Evolutionary conservation across 2,797 vertebrate species (phyloP).

Genomic region (Leptoclinus maculatus): DNA sequence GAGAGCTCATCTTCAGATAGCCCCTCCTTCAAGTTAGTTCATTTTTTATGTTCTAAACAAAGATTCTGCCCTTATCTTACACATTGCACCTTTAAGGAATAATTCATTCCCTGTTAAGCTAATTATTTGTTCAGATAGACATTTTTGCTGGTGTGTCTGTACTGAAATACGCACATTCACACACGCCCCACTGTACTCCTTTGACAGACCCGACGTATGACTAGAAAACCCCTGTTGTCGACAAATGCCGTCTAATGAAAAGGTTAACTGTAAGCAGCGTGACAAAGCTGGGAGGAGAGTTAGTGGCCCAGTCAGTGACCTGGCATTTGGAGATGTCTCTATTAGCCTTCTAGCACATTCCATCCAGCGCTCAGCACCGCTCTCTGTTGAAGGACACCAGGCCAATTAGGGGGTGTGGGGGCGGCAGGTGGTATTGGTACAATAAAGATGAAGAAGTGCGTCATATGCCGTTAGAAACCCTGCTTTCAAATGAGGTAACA

Average conservation of each 20-base stretch:
- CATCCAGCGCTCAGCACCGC: conserved; percentile 46
- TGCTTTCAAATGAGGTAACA: conserved; percentile 60
- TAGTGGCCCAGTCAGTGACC: conserved; percentile 66
- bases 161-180: neutral
- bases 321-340: conserved; percentile 81
- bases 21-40: neutral
- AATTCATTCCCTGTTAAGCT: accelerated
- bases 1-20: neutral
- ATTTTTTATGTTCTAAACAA: no score
- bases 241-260: conserved; percentile 76
- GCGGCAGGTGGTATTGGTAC: conserved; percentile 53
- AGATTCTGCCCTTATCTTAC: neutral
- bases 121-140: neutral
- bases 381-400: conserved; percentile 68
- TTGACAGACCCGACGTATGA: conserved; percentile 13
- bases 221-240: conserved; percentile 51
- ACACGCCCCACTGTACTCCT: conserved; percentile 1
- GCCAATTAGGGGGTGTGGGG: conserved; percentile 69
- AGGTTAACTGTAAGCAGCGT: conserved; percentile 77
- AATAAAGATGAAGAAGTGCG: conserved; percentile 39
- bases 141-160: neutral
- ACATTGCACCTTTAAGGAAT: neutral
- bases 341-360: conserved; percentile 66
- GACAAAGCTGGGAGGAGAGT: conserved; percentile 68
- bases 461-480: conserved; percentile 20